Percentiles rank a stretch among this genome's conserved stretches.
Evolutionary conservation across 2,113 vertebrate genomes (phyloP).

Genomic region (Phalacrocorax aristotelis): DNA sequence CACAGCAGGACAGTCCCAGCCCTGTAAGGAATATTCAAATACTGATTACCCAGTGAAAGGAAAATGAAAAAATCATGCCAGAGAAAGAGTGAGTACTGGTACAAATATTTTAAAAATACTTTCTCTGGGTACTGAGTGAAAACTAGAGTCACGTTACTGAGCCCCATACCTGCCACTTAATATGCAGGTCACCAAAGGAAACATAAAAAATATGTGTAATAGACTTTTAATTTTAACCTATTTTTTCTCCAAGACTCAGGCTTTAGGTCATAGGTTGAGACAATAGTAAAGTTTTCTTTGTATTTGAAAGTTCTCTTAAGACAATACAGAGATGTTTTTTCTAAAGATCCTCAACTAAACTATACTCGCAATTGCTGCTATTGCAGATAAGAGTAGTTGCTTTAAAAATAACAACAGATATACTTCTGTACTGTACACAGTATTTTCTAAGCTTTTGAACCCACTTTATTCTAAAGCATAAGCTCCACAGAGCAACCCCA

Average conservation of each 20-base stretch:
- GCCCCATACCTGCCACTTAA: background rate
- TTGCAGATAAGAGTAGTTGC: background rate
- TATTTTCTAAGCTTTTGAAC: background rate
- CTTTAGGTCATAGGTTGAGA: background rate
- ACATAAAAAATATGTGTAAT: background rate
- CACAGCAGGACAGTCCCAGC: background rate
- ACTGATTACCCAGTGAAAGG: background rate
- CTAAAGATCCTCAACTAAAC: background rate
- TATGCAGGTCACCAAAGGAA: background rate
- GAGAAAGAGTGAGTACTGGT: background rate
- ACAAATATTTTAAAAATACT: background rate
- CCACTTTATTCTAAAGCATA: background rate
- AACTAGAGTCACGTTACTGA: background rate
- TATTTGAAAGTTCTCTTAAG: background rate
- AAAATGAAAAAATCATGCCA: background rate
- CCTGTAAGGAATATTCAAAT: background rate
- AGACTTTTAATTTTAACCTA: background rate
- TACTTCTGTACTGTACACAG: background rate
- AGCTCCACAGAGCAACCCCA: background rate
- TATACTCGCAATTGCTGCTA: background rate
- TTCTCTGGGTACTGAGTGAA: background rate
- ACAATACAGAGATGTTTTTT: background rate
- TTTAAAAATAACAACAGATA: background rate
- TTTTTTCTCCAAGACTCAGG: background rate
- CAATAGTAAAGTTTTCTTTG: background rate